A percentile compares a stretch with the other conserved stretches of the same genome.
phyloP scores from a whole-genome alignment of 2,888 invertebrate species.

The Dynastes grantii region DNA sequence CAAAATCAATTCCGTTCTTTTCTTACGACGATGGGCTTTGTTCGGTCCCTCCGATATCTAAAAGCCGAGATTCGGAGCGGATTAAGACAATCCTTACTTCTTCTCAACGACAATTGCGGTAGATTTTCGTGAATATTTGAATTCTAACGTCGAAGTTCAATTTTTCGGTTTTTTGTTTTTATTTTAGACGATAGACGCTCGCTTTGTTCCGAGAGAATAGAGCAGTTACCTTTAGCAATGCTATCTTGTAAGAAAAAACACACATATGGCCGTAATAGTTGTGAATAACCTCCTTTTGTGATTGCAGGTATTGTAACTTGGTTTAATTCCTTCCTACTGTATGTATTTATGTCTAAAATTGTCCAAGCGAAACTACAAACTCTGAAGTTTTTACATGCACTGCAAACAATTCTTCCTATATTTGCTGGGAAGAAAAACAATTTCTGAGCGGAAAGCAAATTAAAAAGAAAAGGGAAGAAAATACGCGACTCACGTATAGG shows the following conservation, averaged over 20 bases:
- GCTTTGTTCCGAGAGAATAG: conserved; percentile 14
- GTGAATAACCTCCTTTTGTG: background rate
- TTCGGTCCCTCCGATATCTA: conserved; percentile 66
- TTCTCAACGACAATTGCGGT: conserved; percentile 56
- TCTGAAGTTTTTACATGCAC: too few species aligned
- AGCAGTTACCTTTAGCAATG: background rate
- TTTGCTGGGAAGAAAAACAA: too few species aligned
- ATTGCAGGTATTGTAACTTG: conserved; percentile 11
- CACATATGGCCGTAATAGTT: too few species aligned
- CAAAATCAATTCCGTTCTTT: conserved; percentile 72
- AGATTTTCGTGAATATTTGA: conserved; percentile 47
- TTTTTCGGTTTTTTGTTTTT: conserved; percentile 43
- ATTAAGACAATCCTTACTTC: conserved; percentile 65
- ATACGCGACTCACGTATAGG: conserved; percentile 22
- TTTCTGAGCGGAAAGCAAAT: conserved; percentile 24
- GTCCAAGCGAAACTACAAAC: background rate
- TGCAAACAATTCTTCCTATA: too few species aligned
- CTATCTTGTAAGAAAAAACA: too few species aligned
- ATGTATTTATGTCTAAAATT: background rate
- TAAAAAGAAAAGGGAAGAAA: conserved; percentile 19
- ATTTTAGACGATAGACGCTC: conserved; percentile 14
- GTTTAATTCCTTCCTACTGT: conserved; percentile 29
- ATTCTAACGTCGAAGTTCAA: conserved; percentile 41
- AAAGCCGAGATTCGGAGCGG: conserved; percentile 66
- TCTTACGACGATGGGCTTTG: conserved; percentile 65